Base-by-base conservation (phyloP, 1,140 invertebrate genomes). In the Monochamus saltuarius region DNA sequence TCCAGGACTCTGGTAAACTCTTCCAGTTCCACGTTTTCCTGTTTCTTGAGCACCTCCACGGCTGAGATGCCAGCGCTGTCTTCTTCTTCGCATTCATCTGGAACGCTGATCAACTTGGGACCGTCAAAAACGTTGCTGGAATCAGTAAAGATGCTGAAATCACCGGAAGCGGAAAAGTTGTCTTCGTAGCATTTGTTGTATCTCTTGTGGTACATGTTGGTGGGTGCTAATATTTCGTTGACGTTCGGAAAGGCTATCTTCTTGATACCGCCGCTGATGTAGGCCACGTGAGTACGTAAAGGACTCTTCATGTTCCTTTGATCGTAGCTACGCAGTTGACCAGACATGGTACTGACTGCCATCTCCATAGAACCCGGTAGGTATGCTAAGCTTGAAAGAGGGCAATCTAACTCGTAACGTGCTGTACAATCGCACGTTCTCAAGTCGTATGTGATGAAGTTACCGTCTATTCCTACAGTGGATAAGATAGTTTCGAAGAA, bases 271-370 rank as follows among this genome's bases (percentile, higher is more conserved):
- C 55, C 55, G 13, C 45, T 50, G 37, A 46, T 53, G 38, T 57
- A 58, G 17, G 59, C 56, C 11, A 65, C 47, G 2, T 61, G 36
- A 7, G 63, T 65, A 37, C 51, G 53, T 19, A 65, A 16, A 19
- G 63, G 63, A 3, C 35, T 58, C 29, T 57, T 65, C 35, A 65
- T 54, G 45, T 69, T 55, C 40, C 70, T 57, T 38, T 53, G 50
- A 47, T 72, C 70, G 42, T 69, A 66, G 43, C 57, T 59, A n/a
- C 70, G 51, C 8, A 72, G 62, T 40, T 69, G 64, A 7, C 69
- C 69, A 0, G 55, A 45, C 9, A 43, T 62, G 1, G 65, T 66
- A 36, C 58, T 65, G 9, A 71, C 56, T 10, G 67, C 68, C 22
- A 72, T 53, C 22, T 71, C 64, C 17, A 67, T 59, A 10, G 65